phyloP scores from a whole-genome alignment of 2,888 invertebrate species.

The Liposcelis brunnea region DNA sequence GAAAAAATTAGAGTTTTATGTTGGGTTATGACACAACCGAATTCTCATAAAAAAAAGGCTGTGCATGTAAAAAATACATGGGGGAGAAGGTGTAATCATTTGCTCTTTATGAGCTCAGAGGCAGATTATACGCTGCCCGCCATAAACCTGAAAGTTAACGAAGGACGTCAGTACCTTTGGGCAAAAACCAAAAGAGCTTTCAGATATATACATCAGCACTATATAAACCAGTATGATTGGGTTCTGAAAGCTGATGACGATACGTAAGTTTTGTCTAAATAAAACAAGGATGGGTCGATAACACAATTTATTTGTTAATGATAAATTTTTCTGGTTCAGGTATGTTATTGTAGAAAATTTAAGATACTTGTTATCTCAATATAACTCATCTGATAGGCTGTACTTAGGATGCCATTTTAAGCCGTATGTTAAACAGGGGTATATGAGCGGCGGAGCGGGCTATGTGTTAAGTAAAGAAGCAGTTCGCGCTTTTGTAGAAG shows the following conservation, averaged over 20 bases:
- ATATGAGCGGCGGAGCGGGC: slow-evolving; percentile 87
- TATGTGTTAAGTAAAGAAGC: slow-evolving; percentile 84
- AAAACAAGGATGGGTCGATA: background rate
- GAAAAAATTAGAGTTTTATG: slow-evolving; percentile 74
- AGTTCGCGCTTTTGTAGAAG: slow-evolving; percentile 55
- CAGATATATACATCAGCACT: slow-evolving; percentile 67
- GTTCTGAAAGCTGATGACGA: slow-evolving; percentile 98
- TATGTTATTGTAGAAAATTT: slow-evolving; percentile 92
- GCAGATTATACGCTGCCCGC: slow-evolving; percentile 58
- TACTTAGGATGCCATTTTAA: slow-evolving; percentile 88
- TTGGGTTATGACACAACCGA: slow-evolving; percentile 93
- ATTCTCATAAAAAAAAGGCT: slow-evolving; percentile 76
- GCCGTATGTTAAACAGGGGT: slow-evolving; percentile 65
- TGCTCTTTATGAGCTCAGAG: slow-evolving; percentile 72
- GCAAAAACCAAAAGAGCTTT: slow-evolving; percentile 93
- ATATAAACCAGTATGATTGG: slow-evolving; percentile 82
- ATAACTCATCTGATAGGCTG: slow-evolving; percentile 53
- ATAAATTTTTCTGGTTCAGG: slow-evolving; percentile 29
- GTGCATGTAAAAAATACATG: slow-evolving; percentile 88
- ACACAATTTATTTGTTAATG: too few relatives aligned
- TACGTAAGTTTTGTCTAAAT: slow-evolving; percentile 41
- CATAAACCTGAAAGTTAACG: slow-evolving; percentile 64
- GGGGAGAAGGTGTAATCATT: slow-evolving; percentile 79
- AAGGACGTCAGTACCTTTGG: slow-evolving; percentile 86
- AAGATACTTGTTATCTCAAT: slow-evolving; percentile 68